A percentile compares a stretch with the other conserved stretches of the same genome.
phyloP scores from a whole-genome alignment of 2,888 invertebrate species.

The Ypsolopha sequella region DNA sequence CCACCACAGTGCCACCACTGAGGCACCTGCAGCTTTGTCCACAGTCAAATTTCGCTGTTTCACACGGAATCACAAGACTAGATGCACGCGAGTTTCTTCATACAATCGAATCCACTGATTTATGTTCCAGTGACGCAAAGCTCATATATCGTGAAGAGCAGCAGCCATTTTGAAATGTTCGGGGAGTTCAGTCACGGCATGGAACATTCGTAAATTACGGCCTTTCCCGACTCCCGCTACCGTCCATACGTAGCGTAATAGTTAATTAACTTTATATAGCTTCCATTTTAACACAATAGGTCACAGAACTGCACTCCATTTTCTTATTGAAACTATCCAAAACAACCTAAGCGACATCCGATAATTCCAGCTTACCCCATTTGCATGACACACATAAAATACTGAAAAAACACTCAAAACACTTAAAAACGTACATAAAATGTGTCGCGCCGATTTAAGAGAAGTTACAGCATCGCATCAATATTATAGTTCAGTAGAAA shows the following conservation, averaged over 20 bases:
- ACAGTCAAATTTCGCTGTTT: conserved; percentile 44
- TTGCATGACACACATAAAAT: conserved; percentile 81
- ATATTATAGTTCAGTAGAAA: conserved; percentile 68
- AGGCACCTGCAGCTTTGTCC: conserved; percentile 39
- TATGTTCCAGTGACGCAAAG: conserved; percentile 73
- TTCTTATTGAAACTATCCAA: conserved; percentile 66
- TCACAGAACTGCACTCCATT: conserved; percentile 62
- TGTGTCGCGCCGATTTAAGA: conserved; percentile 58
- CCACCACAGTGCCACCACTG: conserved; percentile 50
- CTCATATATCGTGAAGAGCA: conserved; percentile 71
- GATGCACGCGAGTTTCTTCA: conserved; percentile 47
- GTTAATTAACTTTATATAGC: conserved; percentile 49
- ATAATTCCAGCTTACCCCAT: conserved; percentile 77
- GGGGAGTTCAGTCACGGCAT: conserved; percentile 71
- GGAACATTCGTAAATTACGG: conserved; percentile 64
- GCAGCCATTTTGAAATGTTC: conserved; percentile 74
- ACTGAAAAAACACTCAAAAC: conserved; percentile 69
- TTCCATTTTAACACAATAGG: conserved; percentile 56
- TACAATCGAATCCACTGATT: conserved; percentile 58
- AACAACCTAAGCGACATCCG: conserved; percentile 71
- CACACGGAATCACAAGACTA: conserved; percentile 48
- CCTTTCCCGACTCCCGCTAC: conserved; percentile 36
- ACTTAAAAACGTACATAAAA: conserved; percentile 67
- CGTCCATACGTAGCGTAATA: conserved; percentile 33
- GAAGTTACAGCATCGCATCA: conserved; percentile 65